Evolutionary conservation across 1,140 invertebrate species (phyloP), one percentile per base, ranked within the genome.

Genomic region (Eurosta solidaginis): DNA sequence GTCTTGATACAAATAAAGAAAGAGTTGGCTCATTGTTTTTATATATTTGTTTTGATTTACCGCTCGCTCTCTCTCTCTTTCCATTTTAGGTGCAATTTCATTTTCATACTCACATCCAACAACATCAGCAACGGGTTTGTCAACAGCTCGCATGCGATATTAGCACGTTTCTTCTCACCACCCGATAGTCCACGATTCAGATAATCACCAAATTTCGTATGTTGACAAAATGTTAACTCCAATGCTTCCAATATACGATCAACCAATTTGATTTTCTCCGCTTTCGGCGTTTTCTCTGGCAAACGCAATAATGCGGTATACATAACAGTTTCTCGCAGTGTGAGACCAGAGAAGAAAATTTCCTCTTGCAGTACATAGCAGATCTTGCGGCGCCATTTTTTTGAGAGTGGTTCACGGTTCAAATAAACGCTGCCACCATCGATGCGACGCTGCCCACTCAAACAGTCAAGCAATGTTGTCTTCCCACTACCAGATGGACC

Each of bases 281-380:
- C 88, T 80, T 92, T 89, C 63, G 92, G 91, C 90, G 96, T 91
- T 36, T 90, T 91, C 83, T 96, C 94, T 54, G 95, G 94, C 85
- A 96, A 89, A 80, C 94, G 89, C 59, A 95, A 87, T 79, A 92
- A 87, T 2, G 93, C 93, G 29, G 92, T 91, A 83, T 94, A 95
- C 87, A 93, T 91, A 74, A 96, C 89, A 0, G 94, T 96, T 88
- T 96, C 94, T 77, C 92, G 89, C 20, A 96, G 89, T 1, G 94
- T 96, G 78, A 96, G 89, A 84, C 94, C 93, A 7, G 94, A 91
- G 84, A 96, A 95, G 88, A 96, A 96, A 78, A 95, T 92, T 83
- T 96, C 95, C 83, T 96, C 92, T 84, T 96, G 95, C 49, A 96
- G 90, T 22, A 96, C 94, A 87, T 96, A 96, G 81, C 94, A 94